Evolutionary conservation across 37 sponge, comb jelly and placozoan genomes (phyloP).

Genomic region (Haliclona indistincta): DNA sequence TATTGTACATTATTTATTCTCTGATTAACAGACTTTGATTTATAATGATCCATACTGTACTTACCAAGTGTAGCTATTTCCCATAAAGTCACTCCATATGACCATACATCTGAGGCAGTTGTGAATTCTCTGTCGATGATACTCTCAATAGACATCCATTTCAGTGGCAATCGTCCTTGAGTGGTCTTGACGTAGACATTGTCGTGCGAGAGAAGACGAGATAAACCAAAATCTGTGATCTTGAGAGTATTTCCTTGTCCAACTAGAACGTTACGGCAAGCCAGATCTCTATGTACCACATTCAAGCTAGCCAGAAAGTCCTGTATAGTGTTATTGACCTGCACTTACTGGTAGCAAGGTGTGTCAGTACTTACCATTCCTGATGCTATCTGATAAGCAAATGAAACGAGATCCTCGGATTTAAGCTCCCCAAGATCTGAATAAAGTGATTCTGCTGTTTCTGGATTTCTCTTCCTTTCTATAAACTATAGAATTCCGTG

Average conservation of each 20-base stretch:
- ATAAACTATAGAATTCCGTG: too few relatives aligned
- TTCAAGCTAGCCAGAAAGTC: conserved; percentile 69
- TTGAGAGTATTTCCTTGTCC: conserved; percentile 60
- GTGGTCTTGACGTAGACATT: conserved; percentile 70
- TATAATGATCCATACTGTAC: too few relatives aligned
- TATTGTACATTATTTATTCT: too few relatives aligned
- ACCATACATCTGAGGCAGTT: too few relatives aligned
- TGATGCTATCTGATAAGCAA: conserved; percentile 77
- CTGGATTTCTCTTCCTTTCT: too few relatives aligned
- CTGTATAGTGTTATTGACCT: too few relatives aligned
- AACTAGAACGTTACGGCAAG: conserved; percentile 70
- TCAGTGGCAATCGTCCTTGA: conserved; percentile 59
- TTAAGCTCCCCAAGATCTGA: conserved; percentile 42
- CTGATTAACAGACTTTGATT: too few relatives aligned
- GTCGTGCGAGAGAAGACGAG: conserved; percentile 30
- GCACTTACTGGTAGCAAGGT: too few relatives aligned
- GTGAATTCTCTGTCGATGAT: conserved; percentile 68
- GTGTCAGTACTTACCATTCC: too few relatives aligned
- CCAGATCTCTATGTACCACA: conserved; percentile 70
- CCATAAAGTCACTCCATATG: too few relatives aligned
- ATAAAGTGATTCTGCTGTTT: too few relatives aligned
- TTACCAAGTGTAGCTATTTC: too few relatives aligned
- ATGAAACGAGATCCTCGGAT: conserved; percentile 56
- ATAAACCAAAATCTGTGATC: conserved; percentile 78
- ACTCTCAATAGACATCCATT: conserved; percentile 80